Conservation (phyloP, 2,797 vertebrate genomes). For the Cacajao melanocephalus region DNA sequence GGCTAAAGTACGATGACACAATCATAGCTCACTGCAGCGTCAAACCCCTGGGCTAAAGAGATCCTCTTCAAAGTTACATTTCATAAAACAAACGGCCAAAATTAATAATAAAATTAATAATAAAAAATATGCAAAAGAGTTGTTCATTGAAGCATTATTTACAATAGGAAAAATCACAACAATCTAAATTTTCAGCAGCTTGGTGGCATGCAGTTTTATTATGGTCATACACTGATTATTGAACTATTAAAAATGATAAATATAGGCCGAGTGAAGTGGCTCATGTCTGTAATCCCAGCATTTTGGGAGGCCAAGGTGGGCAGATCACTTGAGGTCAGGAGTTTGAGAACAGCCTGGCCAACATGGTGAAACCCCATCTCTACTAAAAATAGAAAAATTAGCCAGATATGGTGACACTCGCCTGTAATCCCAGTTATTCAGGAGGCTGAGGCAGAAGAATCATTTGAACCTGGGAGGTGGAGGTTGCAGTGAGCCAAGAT, state of each 20-base stretch:
- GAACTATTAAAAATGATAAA: conserved; percentile 1
- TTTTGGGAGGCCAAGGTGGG: neutral
- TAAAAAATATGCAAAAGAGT: neutral
- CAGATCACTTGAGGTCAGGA: neutral
- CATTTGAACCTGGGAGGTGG: neutral
- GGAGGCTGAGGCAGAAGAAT: neutral
- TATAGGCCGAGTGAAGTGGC: neutral
- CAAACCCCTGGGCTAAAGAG: neutral
- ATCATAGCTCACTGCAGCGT: neutral
- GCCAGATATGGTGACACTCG: neutral
- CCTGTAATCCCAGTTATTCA: neutral
- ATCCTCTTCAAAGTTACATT: neutral
- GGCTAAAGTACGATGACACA: neutral
- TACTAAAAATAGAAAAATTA: neutral
- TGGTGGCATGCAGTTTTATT: neutral
- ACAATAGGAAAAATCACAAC: neutral
- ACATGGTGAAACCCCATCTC: neutral
- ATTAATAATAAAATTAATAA: neutral
- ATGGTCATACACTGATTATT: neutral
- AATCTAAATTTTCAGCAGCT: neutral
- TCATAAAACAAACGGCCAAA: neutral
- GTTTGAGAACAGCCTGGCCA: neutral
- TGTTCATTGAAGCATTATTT: neutral
- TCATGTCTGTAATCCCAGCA: neutral
- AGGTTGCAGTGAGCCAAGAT: neutral